These are phyloP conservation scores for Lichenostomus cassidix DNA, from an alignment of 2,113 vertebrate species.

Conservation along the genomic window DNA sequence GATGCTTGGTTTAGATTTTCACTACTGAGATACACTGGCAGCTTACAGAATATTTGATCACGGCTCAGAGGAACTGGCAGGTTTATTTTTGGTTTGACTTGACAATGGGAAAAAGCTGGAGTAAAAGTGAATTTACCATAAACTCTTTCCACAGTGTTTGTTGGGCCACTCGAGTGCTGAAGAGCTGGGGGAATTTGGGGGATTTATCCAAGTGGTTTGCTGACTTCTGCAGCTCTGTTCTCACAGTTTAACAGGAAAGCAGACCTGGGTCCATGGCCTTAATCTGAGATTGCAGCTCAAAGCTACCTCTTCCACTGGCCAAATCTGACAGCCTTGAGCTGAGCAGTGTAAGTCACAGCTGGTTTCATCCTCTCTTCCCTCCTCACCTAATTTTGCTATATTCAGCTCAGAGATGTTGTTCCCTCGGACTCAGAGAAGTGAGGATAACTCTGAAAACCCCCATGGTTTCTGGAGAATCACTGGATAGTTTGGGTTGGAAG, in stretches of 20 bases:
- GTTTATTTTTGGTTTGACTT: not conserved
- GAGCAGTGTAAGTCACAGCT: not conserved
- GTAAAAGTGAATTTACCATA: not conserved
- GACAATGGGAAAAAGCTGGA: not conserved
- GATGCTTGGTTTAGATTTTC: not conserved
- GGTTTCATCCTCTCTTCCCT: not conserved
- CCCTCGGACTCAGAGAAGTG: not conserved
- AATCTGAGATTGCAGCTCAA: constrained; percentile 1
- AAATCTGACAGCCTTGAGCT: not conserved
- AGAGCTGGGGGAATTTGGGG: not conserved
- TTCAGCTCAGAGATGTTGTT: not conserved
- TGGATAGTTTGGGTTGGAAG: not conserved
- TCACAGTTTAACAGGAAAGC: not conserved
- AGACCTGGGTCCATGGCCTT: not conserved
- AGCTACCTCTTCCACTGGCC: constrained; percentile 27
- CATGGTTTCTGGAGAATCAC: not conserved
- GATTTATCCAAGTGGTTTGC: not conserved
- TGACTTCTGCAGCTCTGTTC: not conserved
- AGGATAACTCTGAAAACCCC: not conserved
- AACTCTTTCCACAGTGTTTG: not conserved
- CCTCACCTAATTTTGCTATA: not conserved
- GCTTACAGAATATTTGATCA: not conserved
- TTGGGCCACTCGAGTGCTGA: not conserved
- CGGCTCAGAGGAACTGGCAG: not conserved
- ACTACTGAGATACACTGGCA: not conserved